Conservation (phyloP, 2,888 invertebrate species). For the Odontomyia ornata region DNA sequence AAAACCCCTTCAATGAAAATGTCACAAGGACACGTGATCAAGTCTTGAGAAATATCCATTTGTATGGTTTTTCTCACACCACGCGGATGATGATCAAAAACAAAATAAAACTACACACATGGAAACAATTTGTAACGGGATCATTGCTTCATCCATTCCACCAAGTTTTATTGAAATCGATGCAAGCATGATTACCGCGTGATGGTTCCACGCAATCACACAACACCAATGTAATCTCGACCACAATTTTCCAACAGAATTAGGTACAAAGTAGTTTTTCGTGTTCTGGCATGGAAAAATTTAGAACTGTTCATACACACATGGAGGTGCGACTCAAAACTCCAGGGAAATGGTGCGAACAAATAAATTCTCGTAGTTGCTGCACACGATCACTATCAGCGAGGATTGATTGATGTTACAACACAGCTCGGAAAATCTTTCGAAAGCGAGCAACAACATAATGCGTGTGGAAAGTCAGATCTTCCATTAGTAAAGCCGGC, state of each 20-base stretch:
- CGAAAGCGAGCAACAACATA: not conserved
- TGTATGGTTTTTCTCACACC: constrained; percentile 21
- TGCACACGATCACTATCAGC: not conserved
- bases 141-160: too few species aligned
- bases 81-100: not conserved
- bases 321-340: not conserved
- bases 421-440: constrained; percentile 27
- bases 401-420: constrained; percentile 35
- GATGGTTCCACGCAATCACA: too few species aligned
- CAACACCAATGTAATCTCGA: not conserved
- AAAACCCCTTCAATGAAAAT: not conserved
- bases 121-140: too few species aligned
- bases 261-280: constrained; percentile 12
- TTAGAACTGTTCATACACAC: too few species aligned
- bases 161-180: too few species aligned
- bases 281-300: not conserved
- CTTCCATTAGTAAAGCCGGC: too few species aligned
- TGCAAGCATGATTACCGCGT: too few species aligned
- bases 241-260: not conserved
- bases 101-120: not conserved
- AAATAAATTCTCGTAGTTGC: not conserved
- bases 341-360: constrained; percentile 24
- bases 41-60: not conserved
- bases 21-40: not conserved
- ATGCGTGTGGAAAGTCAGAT: constrained; percentile 4